These are phyloP conservation scores for Anticlea derivata DNA, from an alignment of 2,888 invertebrate species.

Conservation along the genomic window DNA sequence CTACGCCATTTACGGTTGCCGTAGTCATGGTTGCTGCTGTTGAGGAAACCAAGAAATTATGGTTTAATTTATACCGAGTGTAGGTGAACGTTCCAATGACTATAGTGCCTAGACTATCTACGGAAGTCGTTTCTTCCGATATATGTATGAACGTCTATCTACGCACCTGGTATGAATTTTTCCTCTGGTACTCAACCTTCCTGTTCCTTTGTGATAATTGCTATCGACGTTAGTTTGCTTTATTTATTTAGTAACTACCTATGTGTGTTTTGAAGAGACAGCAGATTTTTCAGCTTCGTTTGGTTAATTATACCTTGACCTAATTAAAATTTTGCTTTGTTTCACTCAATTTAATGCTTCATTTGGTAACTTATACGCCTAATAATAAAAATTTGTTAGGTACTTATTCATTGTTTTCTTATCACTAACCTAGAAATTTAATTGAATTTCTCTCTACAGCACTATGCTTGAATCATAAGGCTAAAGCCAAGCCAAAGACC, in stretches of 20 bases:
- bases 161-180: not conserved
- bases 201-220: not conserved
- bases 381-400: too few species aligned
- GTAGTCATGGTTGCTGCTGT: not conserved
- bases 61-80: not conserved
- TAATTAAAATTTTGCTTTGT: too few species aligned
- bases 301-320: not conserved
- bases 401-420: not conserved
- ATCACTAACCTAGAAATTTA: not conserved
- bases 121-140: too few species aligned
- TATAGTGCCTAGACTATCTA: too few species aligned
- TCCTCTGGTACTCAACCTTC: too few species aligned
- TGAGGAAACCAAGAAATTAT: not conserved
- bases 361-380: too few species aligned
- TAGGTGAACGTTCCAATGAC: too few species aligned
- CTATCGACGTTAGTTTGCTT: constrained; percentile 19
- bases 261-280: not conserved
- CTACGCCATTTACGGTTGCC: not conserved
- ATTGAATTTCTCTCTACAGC: not conserved
- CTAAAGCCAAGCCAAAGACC: not conserved
- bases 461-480: not conserved
- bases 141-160: too few species aligned
- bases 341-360: too few species aligned
- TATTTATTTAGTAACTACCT: not conserved
- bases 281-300: too few species aligned